Evolutionary conservation across 2,797 vertebrate genomes (phyloP), one percentile per base, ranked within the genome.

Genomic region (Scleropages formosus): DNA sequence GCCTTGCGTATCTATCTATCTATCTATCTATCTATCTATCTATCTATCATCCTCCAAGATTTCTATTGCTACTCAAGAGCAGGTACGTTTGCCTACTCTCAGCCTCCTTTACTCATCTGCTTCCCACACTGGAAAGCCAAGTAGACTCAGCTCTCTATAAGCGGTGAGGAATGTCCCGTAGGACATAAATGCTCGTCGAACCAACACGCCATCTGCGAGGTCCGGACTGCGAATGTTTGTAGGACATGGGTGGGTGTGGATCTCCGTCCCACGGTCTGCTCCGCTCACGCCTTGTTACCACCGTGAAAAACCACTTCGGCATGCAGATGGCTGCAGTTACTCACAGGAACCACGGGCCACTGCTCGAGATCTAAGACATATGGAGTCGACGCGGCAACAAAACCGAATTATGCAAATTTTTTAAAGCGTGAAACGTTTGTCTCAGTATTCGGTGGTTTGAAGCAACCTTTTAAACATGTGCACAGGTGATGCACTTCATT

Each of bases 271-370:
- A n/a, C 47, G 16, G 16, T 62, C 46, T 53, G 27, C 59, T 39
- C 13, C 26, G 13, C 72, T 78, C 64, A 69, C 56, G 69, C 65
- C 39, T 31, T 58, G 20, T 60, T 69, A 24, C 64, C 39, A 47
- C 72, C 39, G 64, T 39, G 18, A 67, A 68, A 73, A 77, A 63
- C 66, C 12, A 67, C 70, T 73, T 46, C 39, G 67, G 53, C 46
- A 24, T 24, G 56, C 76, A 77, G 76, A 77, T 77, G 76, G 76
- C 46, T 26, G 10, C 39, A 65, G 26, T 77, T 77, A 67, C 63
- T 73, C 71, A 77, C 65, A 64, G 11, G 51, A n/a, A 56, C n/a
- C n/a, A 8, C n/a, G 9, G 59, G n/a, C 59, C 11, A 31, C 51
- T n/a, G 26, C 16, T 56, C 49, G 13, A 56, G 47, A 44, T 58